Evolutionary conservation across 2,797 vertebrate species (phyloP).

Genomic region (Sebastiscus tertius): DNA sequence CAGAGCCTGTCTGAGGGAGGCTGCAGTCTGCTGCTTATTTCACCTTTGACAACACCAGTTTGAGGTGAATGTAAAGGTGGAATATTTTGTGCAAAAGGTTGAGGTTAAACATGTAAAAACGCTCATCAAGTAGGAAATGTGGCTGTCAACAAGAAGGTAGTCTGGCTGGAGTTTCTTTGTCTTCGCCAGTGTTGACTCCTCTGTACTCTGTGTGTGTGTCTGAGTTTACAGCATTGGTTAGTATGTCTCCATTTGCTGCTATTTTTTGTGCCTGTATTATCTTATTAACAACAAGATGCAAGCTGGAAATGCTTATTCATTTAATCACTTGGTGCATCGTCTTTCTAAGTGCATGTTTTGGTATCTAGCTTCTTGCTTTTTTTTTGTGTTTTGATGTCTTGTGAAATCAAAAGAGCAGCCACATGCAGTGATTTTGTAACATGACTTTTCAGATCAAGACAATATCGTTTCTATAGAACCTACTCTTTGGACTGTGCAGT

Average conservation of each 20-base stretch:
- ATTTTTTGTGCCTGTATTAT: background rate
- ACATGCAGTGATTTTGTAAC: background rate
- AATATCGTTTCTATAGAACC: background rate
- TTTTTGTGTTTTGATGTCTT: background rate
- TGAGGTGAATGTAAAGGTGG: background rate
- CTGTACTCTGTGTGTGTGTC: background rate
- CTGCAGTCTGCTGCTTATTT: constrained; percentile 27
- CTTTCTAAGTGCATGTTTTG: background rate
- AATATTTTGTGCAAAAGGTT: background rate
- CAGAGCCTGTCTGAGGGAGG: constrained; percentile 10
- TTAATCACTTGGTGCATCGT: background rate
- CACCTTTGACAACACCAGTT: background rate
- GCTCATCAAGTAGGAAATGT: background rate
- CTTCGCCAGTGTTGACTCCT: constrained; percentile 57
- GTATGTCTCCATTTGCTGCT: background rate
- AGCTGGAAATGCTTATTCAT: background rate
- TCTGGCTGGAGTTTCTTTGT: constrained; percentile 72
- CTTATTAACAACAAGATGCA: background rate
- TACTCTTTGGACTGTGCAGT: background rate
- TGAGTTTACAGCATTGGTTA: constrained; percentile 12
- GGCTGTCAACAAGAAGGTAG: constrained; percentile 45
- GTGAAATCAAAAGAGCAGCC: background rate
- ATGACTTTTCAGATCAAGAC: background rate
- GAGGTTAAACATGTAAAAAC: background rate
- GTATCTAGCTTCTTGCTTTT: background rate